Evolutionary conservation across 2,797 vertebrate species (phyloP), one percentile per base, ranked within the genome.

Genomic region (Leptodactylus fallax): DNA sequence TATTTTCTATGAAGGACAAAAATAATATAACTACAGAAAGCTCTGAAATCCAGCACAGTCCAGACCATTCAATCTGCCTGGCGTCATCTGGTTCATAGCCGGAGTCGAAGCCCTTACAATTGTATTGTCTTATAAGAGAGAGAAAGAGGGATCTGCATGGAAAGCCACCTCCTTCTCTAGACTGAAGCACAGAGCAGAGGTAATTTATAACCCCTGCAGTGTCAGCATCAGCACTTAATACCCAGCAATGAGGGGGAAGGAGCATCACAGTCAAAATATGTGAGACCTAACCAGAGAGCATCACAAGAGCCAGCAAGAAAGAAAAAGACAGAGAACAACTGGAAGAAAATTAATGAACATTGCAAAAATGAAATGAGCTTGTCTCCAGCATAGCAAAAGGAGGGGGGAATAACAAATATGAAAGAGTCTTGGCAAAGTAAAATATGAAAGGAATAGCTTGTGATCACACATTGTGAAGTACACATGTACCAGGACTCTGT

Each of bases 151-250:
- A 60, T 80, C 65, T 80, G 77, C 77, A 87, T 87, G 78, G 8
- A 67, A 56, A 81, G 65, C 63, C 78, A 80, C 78, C 78, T 87
- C 53, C 65, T 72, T 87, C 51, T 47, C 49, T n/a, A 80, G 65
- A 81, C 78, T 72, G 67, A 81, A 81, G 78, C 78, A 86, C 10
- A 69, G 27, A 76, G 72, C 71, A 51, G 85, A 71, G 78, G 63
- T 86, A 80, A 87, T 87, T 80, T 81, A 87, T 87, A 87, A 87
- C 85, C 85, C 77, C 85, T 86, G 77, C 85, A 86, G 85, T 86
- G 85, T 79, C 77, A 79, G 85, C 49, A 69, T 79, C 76, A 69
- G 63, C 85, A 86, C n/a, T 85, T 79, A 86, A 65, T 58, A 80
- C 63, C 76, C 47, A 79, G 76, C 63, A 86, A 27, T 79, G 61